A percentile compares a stretch with the other conserved stretches of the same genome.
phyloP scores from a whole-genome alignment of 1,140 invertebrate species.

The Calycopis cecrops region DNA sequence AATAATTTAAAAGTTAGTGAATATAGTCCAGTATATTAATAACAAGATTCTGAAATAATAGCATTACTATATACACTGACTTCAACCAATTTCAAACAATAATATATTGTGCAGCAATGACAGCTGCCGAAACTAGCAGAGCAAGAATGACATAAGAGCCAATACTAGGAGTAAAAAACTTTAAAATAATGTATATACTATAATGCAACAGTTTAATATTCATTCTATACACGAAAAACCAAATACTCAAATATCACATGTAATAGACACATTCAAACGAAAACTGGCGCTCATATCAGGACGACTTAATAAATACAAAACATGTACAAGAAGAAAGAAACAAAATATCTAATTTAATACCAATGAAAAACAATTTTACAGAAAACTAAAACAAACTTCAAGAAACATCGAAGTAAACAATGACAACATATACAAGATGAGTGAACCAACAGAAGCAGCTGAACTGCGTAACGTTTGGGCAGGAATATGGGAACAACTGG shows the following conservation, averaged over 20 bases:
- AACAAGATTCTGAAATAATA: no score
- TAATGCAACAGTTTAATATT: slow-evolving; percentile 19
- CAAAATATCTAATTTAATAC: slow-evolving; percentile 25
- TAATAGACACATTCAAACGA: slow-evolving; percentile 33
- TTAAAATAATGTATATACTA: slow-evolving; percentile 12
- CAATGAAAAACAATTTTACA: slow-evolving; percentile 31
- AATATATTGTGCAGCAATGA: no score
- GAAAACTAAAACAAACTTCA: slow-evolving; percentile 10
- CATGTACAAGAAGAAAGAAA: slow-evolving; percentile 23
- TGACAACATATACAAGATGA: background rate
- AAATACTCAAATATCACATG: slow-evolving; percentile 18
- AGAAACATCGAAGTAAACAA: background rate
- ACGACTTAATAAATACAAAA: slow-evolving; percentile 20
- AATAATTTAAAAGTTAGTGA: no score
- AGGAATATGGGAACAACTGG: background rate
- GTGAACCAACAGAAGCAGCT: background rate
- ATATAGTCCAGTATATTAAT: no score
- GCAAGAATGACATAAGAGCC: no score
- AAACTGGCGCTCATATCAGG: slow-evolving; percentile 20
- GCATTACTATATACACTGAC: no score
- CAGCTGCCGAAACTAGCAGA: no score
- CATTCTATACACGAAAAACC: slow-evolving; percentile 23
- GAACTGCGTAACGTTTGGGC: background rate
- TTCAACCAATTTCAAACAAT: no score
- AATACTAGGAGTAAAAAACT: slow-evolving; percentile 24